These are phyloP conservation scores for Paracanthobrama guichenoti DNA, from an alignment of 2,113 vertebrate genomes.

Conservation along the genomic window DNA sequence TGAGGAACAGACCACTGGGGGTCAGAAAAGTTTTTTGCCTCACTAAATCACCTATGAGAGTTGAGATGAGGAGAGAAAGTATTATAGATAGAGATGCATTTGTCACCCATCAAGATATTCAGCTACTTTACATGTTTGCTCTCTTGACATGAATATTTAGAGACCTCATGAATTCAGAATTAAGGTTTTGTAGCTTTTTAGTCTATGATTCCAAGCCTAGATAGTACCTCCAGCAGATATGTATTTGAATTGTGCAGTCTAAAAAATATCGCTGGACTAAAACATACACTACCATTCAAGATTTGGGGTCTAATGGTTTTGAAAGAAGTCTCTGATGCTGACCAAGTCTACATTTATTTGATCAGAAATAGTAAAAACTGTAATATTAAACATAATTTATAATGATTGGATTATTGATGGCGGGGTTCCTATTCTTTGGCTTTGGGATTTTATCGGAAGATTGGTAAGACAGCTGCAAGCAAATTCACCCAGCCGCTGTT, in stretches of 20 bases:
- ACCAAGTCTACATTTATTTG: too few relatives aligned
- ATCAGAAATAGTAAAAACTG: neutral
- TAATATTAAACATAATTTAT: too few relatives aligned
- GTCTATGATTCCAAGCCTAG: neutral
- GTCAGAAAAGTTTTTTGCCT: constrained; percentile 59
- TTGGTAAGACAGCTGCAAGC: too few relatives aligned
- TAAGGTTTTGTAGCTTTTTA: too few relatives aligned
- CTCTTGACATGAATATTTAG: neutral
- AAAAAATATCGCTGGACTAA: neutral
- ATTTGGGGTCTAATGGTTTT: neutral
- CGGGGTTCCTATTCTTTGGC: too few relatives aligned
- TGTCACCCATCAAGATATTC: neutral
- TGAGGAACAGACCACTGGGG: constrained; percentile 62
- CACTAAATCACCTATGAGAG: constrained; percentile 56
- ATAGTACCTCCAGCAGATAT: neutral
- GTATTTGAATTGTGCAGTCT: neutral
- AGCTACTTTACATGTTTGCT: too few relatives aligned
- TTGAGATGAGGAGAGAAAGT: neutral
- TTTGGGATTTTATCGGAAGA: too few relatives aligned
- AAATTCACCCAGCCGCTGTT: too few relatives aligned
- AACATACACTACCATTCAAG: neutral
- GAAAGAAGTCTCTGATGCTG: neutral
- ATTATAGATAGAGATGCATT: neutral
- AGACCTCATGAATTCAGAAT: neutral
- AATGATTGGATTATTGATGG: too few relatives aligned